Base-by-base conservation (phyloP, 2,888 invertebrate species). In the Leptinotarsa haldemani region DNA sequence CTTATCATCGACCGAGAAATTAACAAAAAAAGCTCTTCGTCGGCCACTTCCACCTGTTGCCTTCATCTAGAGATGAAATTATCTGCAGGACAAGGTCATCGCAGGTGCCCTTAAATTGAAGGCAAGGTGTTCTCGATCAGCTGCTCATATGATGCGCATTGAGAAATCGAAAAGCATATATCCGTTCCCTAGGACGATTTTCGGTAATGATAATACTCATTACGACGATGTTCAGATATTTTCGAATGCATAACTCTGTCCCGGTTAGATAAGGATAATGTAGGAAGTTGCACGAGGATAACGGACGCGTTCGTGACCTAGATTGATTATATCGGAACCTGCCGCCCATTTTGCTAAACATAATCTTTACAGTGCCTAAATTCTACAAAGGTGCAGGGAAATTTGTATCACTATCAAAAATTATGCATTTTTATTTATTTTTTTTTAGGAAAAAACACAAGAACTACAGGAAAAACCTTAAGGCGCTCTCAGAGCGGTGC, bases 81-180 rank as follows among this genome's bases (percentile, higher is more conserved):
- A 74, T 74, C 74, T 74, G 74, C 77, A 70, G 69, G 64, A 69
- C 75, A 77, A 77, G 77, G 77, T 77, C 77, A 77, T 73, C 65
- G 75, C 77, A 77, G 77, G 77, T 77, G 77, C 73, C 77, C 75
- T 77, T 77, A 75, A 75, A 77, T 77, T 77, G 70, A 77, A 40
- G 63, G 75, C 77, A 77, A 77, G 77, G 77, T 77, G 77, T 69
- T 70, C 66, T n/a, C 30, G 56, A 56, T 68, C 68, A 68, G 53
- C 68, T 68, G 68, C 56, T 61, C n/a, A 5, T 25, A 15, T 30
- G 40, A 25, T n/a, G 61, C 2, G 61, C 61, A 61, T 40, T 30
- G 40, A 61, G 61, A 61, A 61, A 61, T 61, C 61, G 61, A 61
- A 61, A 61, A 61, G 61, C 61, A 61, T 61, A 61, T 61, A 61